Base-by-base conservation (phyloP, 2,113 vertebrate species). In the Stomatorhinus ivindoensis region DNA sequence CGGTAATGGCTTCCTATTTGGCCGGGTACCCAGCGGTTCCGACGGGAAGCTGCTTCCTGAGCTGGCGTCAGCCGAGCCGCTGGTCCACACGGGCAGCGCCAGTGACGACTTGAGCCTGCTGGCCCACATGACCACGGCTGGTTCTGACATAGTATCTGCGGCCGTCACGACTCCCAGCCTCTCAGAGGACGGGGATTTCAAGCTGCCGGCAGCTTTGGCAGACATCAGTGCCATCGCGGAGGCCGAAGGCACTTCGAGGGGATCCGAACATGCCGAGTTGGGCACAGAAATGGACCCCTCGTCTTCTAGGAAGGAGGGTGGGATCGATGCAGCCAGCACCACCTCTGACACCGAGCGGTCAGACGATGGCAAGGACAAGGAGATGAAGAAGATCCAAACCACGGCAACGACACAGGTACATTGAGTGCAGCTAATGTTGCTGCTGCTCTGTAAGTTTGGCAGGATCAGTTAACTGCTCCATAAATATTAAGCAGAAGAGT, bases 321-420 rank as follows among this genome's bases (percentile, higher is more conserved):
- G 97, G 19, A 97, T 97, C 58, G 98, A 99, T 92, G 94, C 95
- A 21, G 93, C 93, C 90, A 96, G 96, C 92, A 96, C 94, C 47
- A 95, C 94, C 42, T 96, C 96, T 2, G 98, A 99, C 91, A 99
- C 98, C 0, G 98, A 99, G 95, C 96, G 98, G 93, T 99, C 98
- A 2, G 98, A 99, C 42, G 98, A 99, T 91, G 97, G 98, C 89
- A 99, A 98, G 91, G 98, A 99, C 89, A 99, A 99, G 90, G 98
- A 99, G 93, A 96, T 97, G 89, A 96, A 98, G 93, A 99, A 99
- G 94, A 99, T 99, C 91, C 98, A 99, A 91, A 99, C 98, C 5
- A 99, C 98, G 3, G 95, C 98, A 0, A 99, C 98, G 2, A 99
- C 98, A 50, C 98, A 99, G 95, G 98, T 99, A 93, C 93, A 94